Base-by-base conservation (phyloP, 2,113 vertebrate species). In the Sinocyclocheilus anophthalmus region DNA sequence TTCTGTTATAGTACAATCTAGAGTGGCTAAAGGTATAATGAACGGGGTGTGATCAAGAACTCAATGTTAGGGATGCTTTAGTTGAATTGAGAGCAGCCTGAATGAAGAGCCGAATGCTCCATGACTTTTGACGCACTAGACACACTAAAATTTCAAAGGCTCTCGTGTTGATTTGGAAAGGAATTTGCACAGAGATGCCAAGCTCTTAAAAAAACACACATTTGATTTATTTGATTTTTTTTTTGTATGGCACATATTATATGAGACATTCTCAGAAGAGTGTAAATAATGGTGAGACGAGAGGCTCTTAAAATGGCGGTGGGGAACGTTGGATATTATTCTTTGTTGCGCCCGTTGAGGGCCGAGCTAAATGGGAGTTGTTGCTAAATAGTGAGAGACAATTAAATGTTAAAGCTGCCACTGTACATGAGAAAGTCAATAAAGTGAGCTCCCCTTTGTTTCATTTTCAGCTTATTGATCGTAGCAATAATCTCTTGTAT, bases 401-500 rank as follows among this genome's bases (percentile, higher is more conserved):
- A 95, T 95, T 95, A 95, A 94, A 95, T 93, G 94, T 94, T 93
- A 95, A 95, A 93, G 93, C 94, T 94, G 94, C 94, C 94, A 95
- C 94, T 95, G 93, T 92, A 95, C 94, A 91, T 93, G 86, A 87
- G 93, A 91, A 94, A 95, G 94, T 94, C 94, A 95, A 95, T 94
- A 95, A 95, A 94, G 90, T 90, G 92, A 94, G 94, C 93, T 94
- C 94, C 94, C 94, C 92, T 93, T 93, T 95, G 94, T 92, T 95
- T 95, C 94, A 95, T 95, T 95, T 94, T 93, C 90, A 92, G 89
- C 93, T 95, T 95, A 95, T 95, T 95, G 95, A 96, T 95, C 92
- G 93, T 91, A 76, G 94, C 94, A 96, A 94, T 95, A 94, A 94
- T 95, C 94, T 95, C 94, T 92, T 91, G 92, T 94, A 95, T 95